These are phyloP conservation scores for Helostoma temminkii DNA, from an alignment of 2,797 vertebrate genomes.

Conservation along the genomic window DNA sequence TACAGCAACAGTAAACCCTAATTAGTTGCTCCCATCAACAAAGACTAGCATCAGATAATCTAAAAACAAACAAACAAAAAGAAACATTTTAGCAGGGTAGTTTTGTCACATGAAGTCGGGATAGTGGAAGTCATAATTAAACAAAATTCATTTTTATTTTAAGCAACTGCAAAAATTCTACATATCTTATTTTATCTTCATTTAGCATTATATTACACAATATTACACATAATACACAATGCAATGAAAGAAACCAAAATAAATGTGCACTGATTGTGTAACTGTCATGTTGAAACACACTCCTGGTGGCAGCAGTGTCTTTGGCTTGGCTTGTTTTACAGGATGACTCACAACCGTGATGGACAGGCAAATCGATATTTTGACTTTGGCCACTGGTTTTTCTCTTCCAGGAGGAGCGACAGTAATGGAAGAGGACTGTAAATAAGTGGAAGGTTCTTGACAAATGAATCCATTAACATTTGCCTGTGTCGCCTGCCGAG, in stretches of 20 bases:
- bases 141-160: constrained; percentile 3
- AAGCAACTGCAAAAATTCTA: constrained; percentile 7
- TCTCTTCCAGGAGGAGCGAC: constrained; percentile 72
- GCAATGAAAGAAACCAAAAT: neutral
- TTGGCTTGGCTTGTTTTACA: constrained; percentile 64
- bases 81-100: no score
- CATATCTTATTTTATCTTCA: constrained; percentile 12
- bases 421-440: constrained; percentile 86
- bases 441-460: constrained; percentile 88
- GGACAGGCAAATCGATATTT: constrained; percentile 85
- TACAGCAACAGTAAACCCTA: constrained; percentile 15
- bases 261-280: constrained; percentile 46
- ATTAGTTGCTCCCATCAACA: constrained; percentile 1
- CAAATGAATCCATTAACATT: constrained; percentile 92
- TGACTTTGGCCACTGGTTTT: constrained; percentile 81
- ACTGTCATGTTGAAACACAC: constrained; percentile 64
- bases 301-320: constrained; percentile 66
- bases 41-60: neutral
- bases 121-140: constrained; percentile 4
- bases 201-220: constrained; percentile 24
- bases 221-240: no score
- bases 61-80: neutral
- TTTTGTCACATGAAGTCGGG: constrained; percentile 4
- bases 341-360: constrained; percentile 75
- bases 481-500: constrained; percentile 85